These are phyloP conservation scores for Sebastes dallii DNA, from an alignment of 2,797 vertebrate genomes.

Conservation along the genomic window DNA sequence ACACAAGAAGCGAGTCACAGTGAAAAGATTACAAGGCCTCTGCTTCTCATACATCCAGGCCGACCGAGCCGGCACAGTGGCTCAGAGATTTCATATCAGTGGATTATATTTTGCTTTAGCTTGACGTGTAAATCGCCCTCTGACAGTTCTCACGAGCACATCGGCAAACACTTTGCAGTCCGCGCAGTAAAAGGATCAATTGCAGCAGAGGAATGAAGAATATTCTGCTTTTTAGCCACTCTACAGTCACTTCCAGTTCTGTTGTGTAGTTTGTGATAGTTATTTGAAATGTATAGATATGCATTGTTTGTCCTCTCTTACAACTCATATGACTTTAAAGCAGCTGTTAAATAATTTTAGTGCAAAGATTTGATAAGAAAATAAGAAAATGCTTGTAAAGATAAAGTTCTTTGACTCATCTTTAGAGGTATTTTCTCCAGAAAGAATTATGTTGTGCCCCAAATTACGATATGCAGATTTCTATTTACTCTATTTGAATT, in stretches of 20 bases:
- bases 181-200: not conserved
- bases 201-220: not conserved
- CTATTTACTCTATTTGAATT: not conserved
- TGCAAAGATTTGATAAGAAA: not conserved
- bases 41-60: slow-evolving; percentile 38
- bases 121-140: slow-evolving; percentile 48
- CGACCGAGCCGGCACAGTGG: slow-evolving; percentile 23
- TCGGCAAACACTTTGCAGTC: slow-evolving; percentile 24
- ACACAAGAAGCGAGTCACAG: slow-evolving; percentile 58
- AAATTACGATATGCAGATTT: not conserved
- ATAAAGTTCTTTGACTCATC: not conserved
- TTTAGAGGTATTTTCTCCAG: not conserved
- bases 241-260: not conserved
- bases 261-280: not conserved
- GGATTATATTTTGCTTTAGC: slow-evolving; percentile 48
- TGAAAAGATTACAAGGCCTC: slow-evolving; percentile 64
- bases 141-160: slow-evolving; percentile 51
- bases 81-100: slow-evolving; percentile 54
- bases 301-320: not conserved
- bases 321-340: not conserved
- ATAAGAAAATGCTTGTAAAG: not conserved
- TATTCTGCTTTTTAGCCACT: not conserved
- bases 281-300: not conserved
- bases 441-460: not conserved
- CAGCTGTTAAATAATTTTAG: not conserved